Evolutionary conservation across 2,797 vertebrate genomes (phyloP).

Genomic region (Cossypha dichroa): DNA sequence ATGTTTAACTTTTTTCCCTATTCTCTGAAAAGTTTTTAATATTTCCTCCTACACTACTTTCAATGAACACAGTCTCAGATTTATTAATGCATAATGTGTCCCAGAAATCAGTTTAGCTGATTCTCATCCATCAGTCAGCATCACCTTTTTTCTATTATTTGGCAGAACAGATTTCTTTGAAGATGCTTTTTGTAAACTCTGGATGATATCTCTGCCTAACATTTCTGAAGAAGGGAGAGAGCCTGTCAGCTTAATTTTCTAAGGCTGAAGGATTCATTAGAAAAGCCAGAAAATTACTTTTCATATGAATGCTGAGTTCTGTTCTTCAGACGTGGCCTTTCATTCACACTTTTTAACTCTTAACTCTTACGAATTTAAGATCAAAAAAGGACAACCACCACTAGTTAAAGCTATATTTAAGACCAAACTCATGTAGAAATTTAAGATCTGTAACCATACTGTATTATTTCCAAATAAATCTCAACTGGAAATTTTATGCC

Average conservation of each 20-base stretch:
- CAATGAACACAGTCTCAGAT: not conserved
- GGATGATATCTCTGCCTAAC: not conserved
- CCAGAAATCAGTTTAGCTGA: constrained; percentile 20
- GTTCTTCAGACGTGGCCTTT: not conserved
- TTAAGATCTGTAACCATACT: not conserved
- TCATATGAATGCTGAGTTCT: not conserved
- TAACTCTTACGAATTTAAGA: not conserved
- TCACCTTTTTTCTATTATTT: not conserved
- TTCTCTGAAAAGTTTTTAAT: not conserved
- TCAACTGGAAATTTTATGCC: not conserved
- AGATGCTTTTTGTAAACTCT: not conserved
- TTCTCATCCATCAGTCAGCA: not conserved
- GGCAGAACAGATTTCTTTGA: not conserved
- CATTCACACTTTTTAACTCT: not conserved
- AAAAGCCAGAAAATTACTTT: not conserved
- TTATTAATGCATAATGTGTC: not conserved
- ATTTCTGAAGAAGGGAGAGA: not conserved
- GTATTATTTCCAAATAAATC: not conserved
- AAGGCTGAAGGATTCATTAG: not conserved
- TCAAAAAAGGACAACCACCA: not conserved
- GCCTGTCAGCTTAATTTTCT: not conserved
- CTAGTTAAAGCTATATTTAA: not conserved
- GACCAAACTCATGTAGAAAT: not conserved
- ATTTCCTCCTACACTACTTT: not conserved
- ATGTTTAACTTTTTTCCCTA: not conserved